Percentiles rank a stretch among this genome's conserved stretches.
phyloP scores from a whole-genome alignment of 2,113 vertebrate genomes.

The Salminus brasiliensis region DNA sequence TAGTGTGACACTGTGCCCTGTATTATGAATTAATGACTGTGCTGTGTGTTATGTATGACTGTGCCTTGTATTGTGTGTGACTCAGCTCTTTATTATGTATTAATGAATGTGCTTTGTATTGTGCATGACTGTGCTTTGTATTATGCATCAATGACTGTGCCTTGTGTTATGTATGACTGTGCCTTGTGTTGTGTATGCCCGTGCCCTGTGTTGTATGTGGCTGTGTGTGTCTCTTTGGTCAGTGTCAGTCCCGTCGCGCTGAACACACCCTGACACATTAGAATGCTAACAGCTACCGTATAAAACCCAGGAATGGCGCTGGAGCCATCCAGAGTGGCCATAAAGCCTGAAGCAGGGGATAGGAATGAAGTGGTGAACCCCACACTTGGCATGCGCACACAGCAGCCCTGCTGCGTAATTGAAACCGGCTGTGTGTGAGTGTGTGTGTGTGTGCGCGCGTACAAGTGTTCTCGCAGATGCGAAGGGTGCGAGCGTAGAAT shows the following conservation, averaged over 20 bases:
- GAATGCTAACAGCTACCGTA: conserved; percentile 54
- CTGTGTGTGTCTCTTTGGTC: neutral
- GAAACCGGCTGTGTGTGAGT: conserved; percentile 57
- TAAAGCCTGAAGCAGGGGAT: conserved; percentile 48
- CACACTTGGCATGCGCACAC: conserved; percentile 41
- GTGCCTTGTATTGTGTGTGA: neutral
- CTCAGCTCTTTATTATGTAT: no score
- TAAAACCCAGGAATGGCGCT: conserved; percentile 57
- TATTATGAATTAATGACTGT: no score
- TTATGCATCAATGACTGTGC: no score
- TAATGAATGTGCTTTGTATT: no score
- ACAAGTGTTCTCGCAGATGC: neutral
- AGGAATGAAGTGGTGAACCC: conserved; percentile 65
- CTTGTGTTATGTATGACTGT: no score
- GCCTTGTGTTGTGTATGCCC: neutral
- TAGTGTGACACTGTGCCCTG: no score
- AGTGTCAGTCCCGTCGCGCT: conserved; percentile 30
- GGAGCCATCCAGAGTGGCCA: conserved; percentile 27
- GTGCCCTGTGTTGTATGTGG: conserved; percentile 1
- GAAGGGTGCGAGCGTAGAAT: no score
- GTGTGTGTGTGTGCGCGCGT: conserved; percentile 11
- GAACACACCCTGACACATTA: conserved; percentile 54
- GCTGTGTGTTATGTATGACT: neutral
- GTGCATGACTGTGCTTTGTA: no score
- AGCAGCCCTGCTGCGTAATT: conserved; percentile 53